Conservation (phyloP, 2,797 vertebrate species). For the Fistularia commersonii region DNA sequence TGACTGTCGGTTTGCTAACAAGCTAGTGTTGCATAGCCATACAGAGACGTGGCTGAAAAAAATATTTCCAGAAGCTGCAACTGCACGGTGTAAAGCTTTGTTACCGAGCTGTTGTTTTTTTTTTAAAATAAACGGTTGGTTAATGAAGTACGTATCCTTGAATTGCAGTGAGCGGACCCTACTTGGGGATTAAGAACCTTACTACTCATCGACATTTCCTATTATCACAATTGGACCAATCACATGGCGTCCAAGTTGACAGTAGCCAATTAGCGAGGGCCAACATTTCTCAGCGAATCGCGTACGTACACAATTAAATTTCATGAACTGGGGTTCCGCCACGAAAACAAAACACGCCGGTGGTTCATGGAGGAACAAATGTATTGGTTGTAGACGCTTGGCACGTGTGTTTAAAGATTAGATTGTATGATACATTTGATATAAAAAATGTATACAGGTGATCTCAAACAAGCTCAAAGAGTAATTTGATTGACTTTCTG, state of each 20-base stretch:
- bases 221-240: constrained; percentile 59
- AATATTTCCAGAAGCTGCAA: background rate
- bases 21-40: constrained; percentile 30
- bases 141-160: too few species aligned
- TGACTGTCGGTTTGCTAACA: constrained; percentile 43
- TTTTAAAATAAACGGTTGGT: too few species aligned
- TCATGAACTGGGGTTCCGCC: constrained; percentile 44
- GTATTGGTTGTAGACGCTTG: background rate
- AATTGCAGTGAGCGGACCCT: constrained; percentile 30
- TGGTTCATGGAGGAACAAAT: background rate
- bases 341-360: constrained; percentile 58
- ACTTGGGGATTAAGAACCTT: constrained; percentile 50
- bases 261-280: constrained; percentile 57
- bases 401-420: too few species aligned
- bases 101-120: too few species aligned
- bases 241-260: constrained; percentile 4
- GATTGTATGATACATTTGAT: too few species aligned
- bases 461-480: too few species aligned
- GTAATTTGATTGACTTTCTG: too few species aligned
- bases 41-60: constrained; percentile 1
- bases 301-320: constrained; percentile 70
- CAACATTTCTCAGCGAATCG: constrained; percentile 58
- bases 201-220: constrained; percentile 61
- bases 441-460: too few species aligned
- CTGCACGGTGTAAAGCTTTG: background rate